phyloP scores from a whole-genome alignment of 2,888 invertebrate species.

The Agriopis marginaria region DNA sequence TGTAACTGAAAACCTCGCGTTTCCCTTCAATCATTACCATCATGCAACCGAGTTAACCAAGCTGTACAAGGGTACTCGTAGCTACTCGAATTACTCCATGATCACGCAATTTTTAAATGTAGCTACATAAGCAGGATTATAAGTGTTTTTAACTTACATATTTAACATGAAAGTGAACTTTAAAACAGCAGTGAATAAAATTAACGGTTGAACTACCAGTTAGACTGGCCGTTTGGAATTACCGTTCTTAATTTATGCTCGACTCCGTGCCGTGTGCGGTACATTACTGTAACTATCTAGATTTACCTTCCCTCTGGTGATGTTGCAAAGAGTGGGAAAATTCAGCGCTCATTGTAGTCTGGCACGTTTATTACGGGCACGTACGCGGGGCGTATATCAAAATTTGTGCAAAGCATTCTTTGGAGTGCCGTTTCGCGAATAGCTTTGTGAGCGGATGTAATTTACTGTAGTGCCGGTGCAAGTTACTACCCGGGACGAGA shows the following conservation, averaged over 20 bases:
- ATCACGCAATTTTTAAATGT: slow-evolving; percentile 40
- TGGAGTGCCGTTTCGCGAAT: slow-evolving; percentile 49
- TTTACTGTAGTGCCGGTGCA: slow-evolving; percentile 50
- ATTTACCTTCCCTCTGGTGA: slow-evolving; percentile 36
- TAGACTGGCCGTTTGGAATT: slow-evolving; percentile 44
- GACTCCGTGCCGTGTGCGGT: slow-evolving; percentile 28
- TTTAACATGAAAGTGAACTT: slow-evolving; percentile 31
- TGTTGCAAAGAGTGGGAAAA: slow-evolving; percentile 47
- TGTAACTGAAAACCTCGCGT: slow-evolving; percentile 32
- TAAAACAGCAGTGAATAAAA: slow-evolving; percentile 46
- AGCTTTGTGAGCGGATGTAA: slow-evolving; percentile 53
- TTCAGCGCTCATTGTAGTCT: slow-evolving; percentile 41
- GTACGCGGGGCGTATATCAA: slow-evolving; percentile 51
- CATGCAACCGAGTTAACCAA: slow-evolving; percentile 32
- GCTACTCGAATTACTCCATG: slow-evolving; percentile 15
- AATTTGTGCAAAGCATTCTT: slow-evolving; percentile 54
- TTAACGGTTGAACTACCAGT: slow-evolving; percentile 46
- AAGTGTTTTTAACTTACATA: neutral
- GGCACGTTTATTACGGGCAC: slow-evolving; percentile 44
- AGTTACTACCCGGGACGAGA: slow-evolving; percentile 29
- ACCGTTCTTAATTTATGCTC: slow-evolving; percentile 47
- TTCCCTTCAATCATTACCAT: slow-evolving; percentile 33
- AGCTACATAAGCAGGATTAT: neutral
- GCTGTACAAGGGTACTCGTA: slow-evolving; percentile 11
- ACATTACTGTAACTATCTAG: slow-evolving; percentile 36